These are phyloP conservation scores for Nebria salina DNA, from an alignment of 2,888 invertebrate species.

Conservation along the genomic window DNA sequence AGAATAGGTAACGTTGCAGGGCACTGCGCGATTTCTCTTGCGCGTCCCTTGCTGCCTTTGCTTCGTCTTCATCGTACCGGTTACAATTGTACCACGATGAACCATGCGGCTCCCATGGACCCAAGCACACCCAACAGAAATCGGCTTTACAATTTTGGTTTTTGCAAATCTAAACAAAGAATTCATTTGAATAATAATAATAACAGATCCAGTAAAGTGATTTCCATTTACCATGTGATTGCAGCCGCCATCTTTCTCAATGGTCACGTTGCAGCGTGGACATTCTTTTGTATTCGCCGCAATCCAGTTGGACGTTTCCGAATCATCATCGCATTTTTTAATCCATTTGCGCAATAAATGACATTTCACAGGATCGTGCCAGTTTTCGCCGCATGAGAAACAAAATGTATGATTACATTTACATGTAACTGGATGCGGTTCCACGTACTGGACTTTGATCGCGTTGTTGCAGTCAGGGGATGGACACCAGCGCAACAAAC, in stretches of 20 bases:
- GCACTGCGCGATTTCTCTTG: constrained; percentile 94
- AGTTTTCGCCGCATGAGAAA: constrained; percentile 95
- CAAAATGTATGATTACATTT: constrained; percentile 94
- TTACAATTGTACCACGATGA: constrained; percentile 99
- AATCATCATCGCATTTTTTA: constrained; percentile 99
- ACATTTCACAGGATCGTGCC: constrained; percentile 99
- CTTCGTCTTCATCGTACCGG: constrained; percentile 94
- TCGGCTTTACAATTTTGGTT: constrained; percentile 97
- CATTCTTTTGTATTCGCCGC: constrained; percentile 99
- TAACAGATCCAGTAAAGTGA: too few relatives aligned
- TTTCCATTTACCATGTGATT: constrained; percentile 86
- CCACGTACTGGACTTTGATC: constrained; percentile 90
- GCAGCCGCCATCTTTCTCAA: constrained; percentile 97
- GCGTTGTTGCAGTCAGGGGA: constrained; percentile 98
- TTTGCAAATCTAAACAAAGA: constrained; percentile 74
- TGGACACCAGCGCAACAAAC: constrained; percentile 96
- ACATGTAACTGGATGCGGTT: constrained; percentile 91
- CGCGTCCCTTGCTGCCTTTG: constrained; percentile 94
- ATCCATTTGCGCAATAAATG: constrained; percentile 94
- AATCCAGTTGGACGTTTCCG: constrained; percentile 99
- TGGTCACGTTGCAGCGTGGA: constrained; percentile 97
- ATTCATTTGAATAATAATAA: not conserved
- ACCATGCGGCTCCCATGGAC: constrained; percentile 98
- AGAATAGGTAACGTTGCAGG: constrained; percentile 96
- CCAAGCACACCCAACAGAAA: constrained; percentile 99